phyloP scores from a whole-genome alignment of 2,888 invertebrate genomes.

The Labia minor region DNA sequence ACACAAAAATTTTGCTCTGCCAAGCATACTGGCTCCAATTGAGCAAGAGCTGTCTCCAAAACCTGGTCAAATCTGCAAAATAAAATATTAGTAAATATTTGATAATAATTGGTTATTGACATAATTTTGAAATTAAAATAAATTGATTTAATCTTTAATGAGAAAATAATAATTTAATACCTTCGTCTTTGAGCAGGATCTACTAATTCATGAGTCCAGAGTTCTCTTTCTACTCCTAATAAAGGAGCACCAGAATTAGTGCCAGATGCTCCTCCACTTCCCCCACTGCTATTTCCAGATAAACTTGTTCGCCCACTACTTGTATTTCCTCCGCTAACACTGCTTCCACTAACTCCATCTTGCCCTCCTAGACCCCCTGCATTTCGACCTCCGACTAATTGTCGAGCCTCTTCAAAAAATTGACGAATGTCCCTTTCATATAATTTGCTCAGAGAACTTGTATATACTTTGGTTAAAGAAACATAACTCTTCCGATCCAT shows the following conservation, averaged over 20 bases:
- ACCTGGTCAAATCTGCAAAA: constrained; percentile 44
- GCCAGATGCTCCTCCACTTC: neutral
- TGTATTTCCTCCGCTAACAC: constrained; percentile 32
- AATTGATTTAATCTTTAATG: constrained; percentile 25
- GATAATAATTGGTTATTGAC: too few relatives aligned
- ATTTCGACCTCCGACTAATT: constrained; percentile 28
- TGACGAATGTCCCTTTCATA: constrained; percentile 75
- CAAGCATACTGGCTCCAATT: constrained; percentile 81
- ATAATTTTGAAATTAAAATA: constrained; percentile 33
- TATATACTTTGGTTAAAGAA: constrained; percentile 70
- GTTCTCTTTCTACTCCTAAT: constrained; percentile 51
- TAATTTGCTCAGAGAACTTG: constrained; percentile 68
- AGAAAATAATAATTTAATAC: constrained; percentile 18
- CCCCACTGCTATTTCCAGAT: neutral
- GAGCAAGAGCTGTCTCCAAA: constrained; percentile 73
- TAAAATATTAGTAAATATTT: too few relatives aligned
- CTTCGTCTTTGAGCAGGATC: constrained; percentile 47
- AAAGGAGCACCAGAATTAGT: constrained; percentile 22
- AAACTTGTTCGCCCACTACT: constrained; percentile 33
- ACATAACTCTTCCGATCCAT: constrained; percentile 76
- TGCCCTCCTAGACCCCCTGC: constrained; percentile 28
- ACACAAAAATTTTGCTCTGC: constrained; percentile 93
- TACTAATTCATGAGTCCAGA: constrained; percentile 48
- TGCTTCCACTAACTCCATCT: constrained; percentile 28
- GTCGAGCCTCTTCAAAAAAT: constrained; percentile 59